phyloP scores from a whole-genome alignment of 2,797 vertebrate species.

The Leptodactylus fallax region DNA sequence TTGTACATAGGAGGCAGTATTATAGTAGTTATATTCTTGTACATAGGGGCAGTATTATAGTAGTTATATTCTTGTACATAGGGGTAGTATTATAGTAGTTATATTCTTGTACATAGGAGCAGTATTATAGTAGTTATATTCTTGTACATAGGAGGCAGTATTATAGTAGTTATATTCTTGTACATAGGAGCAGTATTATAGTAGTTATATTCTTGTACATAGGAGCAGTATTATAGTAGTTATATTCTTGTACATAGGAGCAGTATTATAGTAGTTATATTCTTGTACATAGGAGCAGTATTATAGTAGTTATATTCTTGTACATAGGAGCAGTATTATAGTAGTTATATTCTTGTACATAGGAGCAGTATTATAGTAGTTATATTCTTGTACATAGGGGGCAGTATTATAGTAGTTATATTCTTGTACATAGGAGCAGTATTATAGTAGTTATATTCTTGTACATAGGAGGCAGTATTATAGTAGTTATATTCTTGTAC shows the following conservation, averaged over 20 bases:
- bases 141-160: not conserved
- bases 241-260: no score
- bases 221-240: not conserved
- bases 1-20: not conserved
- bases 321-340: no score
- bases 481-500: conserved; percentile 1
- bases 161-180: not conserved
- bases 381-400: no score
- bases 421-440: not conserved
- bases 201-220: not conserved
- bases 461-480: not conserved
- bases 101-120: not conserved
- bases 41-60: not conserved
- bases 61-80: not conserved
- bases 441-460: conserved; percentile 8
- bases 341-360: no score
- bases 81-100: not conserved
- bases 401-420: not conserved
- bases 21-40: not conserved
- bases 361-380: no score
- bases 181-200: not conserved
- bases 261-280: no score
- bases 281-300: no score
- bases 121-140: conserved; percentile 15
- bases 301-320: no score